A percentile compares a stretch with the other conserved stretches of the same genome.
Evolutionary conservation across 35 echinoderm and acorn worm genomes (phyloP).

Genomic region (Stichopus chloronotus): DNA sequence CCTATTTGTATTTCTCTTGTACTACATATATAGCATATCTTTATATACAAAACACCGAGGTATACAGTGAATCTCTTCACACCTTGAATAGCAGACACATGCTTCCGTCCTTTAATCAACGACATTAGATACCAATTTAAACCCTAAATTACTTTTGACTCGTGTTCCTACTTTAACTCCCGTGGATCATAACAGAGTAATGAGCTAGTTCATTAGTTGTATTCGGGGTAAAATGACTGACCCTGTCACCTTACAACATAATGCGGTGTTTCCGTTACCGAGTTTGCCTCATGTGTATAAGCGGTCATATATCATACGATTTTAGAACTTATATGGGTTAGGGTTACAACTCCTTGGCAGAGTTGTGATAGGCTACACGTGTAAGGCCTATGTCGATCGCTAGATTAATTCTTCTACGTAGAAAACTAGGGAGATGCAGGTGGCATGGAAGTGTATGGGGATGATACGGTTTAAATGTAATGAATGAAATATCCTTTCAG

Average conservation of each 20-base stretch:
- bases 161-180: constrained; percentile 3
- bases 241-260: background rate
- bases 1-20: background rate
- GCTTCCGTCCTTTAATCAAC: background rate
- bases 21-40: background rate
- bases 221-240: background rate
- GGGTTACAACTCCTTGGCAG: no score
- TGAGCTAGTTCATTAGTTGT: background rate
- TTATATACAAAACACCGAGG: background rate
- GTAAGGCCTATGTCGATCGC: no score
- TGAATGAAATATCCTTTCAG: background rate
- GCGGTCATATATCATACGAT: no score
- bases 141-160: background rate
- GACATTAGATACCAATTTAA: background rate
- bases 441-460: background rate
- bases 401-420: no score
- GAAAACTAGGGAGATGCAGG: background rate
- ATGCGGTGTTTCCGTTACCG: background rate
- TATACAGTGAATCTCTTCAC: background rate
- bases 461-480: background rate
- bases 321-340: no score
- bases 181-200: background rate
- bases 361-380: background rate
- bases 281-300: background rate
- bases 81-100: background rate